Conservation (phyloP, 2,797 vertebrate genomes). For the Adelosebastes latens region DNA sequence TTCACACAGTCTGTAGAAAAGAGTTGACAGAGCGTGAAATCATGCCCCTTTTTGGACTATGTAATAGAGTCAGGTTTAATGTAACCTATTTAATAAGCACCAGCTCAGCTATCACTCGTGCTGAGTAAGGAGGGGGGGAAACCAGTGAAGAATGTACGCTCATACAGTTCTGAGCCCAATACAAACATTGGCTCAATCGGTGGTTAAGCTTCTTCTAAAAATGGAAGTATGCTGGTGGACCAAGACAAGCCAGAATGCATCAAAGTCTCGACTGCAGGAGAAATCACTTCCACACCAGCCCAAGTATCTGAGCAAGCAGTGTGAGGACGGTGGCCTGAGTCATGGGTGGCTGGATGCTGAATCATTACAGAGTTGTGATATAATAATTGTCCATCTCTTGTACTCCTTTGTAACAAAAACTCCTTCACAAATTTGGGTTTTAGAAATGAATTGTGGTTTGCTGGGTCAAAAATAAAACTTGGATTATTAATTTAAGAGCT, state of each 20-base stretch:
- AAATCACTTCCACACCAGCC: slow-evolving; percentile 16
- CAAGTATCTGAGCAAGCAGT: slow-evolving; percentile 25
- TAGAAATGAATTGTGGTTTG: not conserved
- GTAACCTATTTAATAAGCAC: slow-evolving; percentile 39
- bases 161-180: slow-evolving; percentile 74
- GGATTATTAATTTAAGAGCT: not conserved
- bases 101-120: slow-evolving; percentile 48
- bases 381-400: not conserved
- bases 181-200: slow-evolving; percentile 78
- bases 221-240: slow-evolving; percentile 77
- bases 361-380: slow-evolving; percentile 1
- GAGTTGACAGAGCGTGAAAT: slow-evolving; percentile 46
- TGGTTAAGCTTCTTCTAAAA: slow-evolving; percentile 79
- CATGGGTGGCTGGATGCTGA: slow-evolving; percentile 12
- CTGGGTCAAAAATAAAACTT: not conserved
- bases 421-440: not conserved
- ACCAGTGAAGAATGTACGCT: slow-evolving; percentile 70
- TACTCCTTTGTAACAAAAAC: not conserved
- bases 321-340: slow-evolving; percentile 26
- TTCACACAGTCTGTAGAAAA: slow-evolving; percentile 85
- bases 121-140: slow-evolving; percentile 66
- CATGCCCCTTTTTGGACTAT: slow-evolving; percentile 12
- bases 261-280: slow-evolving; percentile 52
- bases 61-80: slow-evolving; percentile 32
- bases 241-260: slow-evolving; percentile 63